Percentiles rank a stretch among this genome's conserved stretches.
These are phyloP conservation scores for Pristionchus arcanus DNA, from an alignment of 2,888 invertebrate genomes.

Conservation along the genomic window DNA sequence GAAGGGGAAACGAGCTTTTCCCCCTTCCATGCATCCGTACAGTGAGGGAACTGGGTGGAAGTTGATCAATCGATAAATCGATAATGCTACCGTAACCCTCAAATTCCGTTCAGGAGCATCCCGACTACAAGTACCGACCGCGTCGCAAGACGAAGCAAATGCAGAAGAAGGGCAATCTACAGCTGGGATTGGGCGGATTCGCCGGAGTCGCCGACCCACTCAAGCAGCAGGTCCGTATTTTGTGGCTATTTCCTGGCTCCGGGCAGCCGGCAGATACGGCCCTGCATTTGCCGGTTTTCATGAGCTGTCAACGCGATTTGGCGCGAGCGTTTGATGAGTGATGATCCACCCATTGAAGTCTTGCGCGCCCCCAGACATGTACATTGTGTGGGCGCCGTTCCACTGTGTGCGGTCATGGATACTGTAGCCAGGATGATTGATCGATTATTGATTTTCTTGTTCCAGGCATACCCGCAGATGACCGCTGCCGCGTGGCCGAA, in stretches of 20 bases:
- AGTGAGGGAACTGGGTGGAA: background rate
- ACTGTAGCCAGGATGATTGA: background rate
- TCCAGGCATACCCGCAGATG: slow-evolving; percentile 49
- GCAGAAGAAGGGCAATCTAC: slow-evolving; percentile 62
- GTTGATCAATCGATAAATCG: slow-evolving; percentile 6
- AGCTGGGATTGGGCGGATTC: slow-evolving; percentile 21
- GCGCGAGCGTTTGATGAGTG: background rate
- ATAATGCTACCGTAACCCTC: slow-evolving; percentile 5
- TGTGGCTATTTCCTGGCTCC: background rate
- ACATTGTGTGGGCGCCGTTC: background rate
- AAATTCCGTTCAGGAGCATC: slow-evolving; percentile 68
- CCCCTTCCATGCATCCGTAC: background rate
- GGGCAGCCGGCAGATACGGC: background rate
- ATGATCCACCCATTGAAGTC: slow-evolving; percentile 12
- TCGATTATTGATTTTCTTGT: background rate
- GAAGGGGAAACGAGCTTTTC: slow-evolving; percentile 32
- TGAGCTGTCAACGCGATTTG: slow-evolving; percentile 9
- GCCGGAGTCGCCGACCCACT: slow-evolving; percentile 7
- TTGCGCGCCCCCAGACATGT: background rate
- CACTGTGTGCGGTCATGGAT: background rate
- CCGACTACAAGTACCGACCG: slow-evolving; percentile 79
- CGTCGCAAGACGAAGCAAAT: slow-evolving; percentile 76
- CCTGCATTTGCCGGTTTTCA: background rate
- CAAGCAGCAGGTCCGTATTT: slow-evolving; percentile 49
- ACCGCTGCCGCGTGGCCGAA: slow-evolving; percentile 1